Base-by-base conservation (phyloP, 2,797 vertebrate species). In the Xenops minutus region DNA sequence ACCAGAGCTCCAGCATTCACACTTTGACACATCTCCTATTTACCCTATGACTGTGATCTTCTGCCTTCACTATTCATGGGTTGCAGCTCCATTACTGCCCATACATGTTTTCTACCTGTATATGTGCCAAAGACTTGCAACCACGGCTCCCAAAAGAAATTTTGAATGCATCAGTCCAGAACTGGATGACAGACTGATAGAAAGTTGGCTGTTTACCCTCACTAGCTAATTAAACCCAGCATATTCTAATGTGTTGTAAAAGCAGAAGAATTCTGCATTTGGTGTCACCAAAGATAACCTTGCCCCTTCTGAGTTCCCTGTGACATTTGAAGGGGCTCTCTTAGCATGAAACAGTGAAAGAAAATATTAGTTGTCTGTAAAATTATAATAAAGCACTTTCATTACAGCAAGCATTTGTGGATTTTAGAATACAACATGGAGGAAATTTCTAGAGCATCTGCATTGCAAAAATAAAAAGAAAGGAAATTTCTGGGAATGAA, bases 301-400 rank as follows among this genome's bases (percentile, higher is more conserved):
- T 41, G 7, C 4, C 12, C 29, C 27, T 67, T 81, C 18, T 88
- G 43, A 69, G 11, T 4, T 12, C 12, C 24, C 23, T 29, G 39
- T 34, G 23, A 46, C 2, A 52, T 0, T 0, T 52, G 64, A 83
- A 79, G 18, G 23, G 5, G 2, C 3, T 72, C 26, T 58, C 23
- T n/a, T 27, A 30, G 29, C 37, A n/a, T 8, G 8, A 11, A 88
- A 74, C 16, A 4, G 1, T 7, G 32, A 32, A 43, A 83, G 6
- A 63, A 85, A 94, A 36, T 23, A 39, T 30, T n/a, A 21, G 6
- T 72, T 59, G 6, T 14, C 16, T 49, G 5, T 32, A 79, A 79
- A 85, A 58, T 16, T 7, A 41, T 29, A 46, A 37, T 22, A 51
- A 55, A 81, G 2, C 2, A 46, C 6, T 83, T 85, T 19, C 8